phyloP scores from a whole-genome alignment of 2,797 vertebrate species.

The Toxotes lorentzi region DNA sequence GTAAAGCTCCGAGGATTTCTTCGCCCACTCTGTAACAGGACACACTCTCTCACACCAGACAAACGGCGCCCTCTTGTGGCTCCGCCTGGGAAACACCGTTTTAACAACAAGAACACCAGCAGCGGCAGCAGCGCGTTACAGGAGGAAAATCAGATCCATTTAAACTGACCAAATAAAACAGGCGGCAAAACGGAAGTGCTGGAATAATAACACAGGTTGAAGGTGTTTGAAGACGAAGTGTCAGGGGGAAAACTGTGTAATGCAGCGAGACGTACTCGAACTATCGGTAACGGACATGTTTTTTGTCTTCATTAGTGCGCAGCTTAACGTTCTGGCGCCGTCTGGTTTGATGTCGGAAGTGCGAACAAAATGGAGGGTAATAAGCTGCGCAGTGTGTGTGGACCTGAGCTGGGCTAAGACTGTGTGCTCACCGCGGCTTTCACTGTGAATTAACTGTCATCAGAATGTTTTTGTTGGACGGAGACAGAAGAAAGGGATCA shows the following conservation, averaged over 20 bases:
- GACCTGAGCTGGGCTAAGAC: neutral
- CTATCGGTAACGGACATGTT: too few relatives aligned
- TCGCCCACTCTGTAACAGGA: neutral
- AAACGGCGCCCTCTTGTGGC: constrained; percentile 29
- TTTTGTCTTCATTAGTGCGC: neutral
- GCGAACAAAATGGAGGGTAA: constrained; percentile 54
- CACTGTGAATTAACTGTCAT: neutral
- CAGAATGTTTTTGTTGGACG: neutral
- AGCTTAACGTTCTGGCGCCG: neutral
- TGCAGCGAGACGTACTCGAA: neutral
- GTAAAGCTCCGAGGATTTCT: too few relatives aligned
- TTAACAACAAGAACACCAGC: neutral
- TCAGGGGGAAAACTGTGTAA: neutral
- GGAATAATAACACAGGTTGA: too few relatives aligned
- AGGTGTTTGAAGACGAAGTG: fast-evolving
- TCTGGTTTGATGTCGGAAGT: neutral
- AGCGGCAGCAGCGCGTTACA: constrained; percentile 22
- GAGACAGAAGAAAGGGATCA: neutral
- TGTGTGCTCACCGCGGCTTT: neutral
- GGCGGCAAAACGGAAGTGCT: neutral
- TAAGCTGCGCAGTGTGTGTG: neutral
- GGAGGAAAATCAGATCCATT: neutral
- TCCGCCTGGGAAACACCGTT: fast-evolving
- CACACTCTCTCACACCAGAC: neutral
- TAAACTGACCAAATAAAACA: neutral